Conservation (phyloP, 2,113 vertebrate species). For the Erpornis zantholeuca region DNA sequence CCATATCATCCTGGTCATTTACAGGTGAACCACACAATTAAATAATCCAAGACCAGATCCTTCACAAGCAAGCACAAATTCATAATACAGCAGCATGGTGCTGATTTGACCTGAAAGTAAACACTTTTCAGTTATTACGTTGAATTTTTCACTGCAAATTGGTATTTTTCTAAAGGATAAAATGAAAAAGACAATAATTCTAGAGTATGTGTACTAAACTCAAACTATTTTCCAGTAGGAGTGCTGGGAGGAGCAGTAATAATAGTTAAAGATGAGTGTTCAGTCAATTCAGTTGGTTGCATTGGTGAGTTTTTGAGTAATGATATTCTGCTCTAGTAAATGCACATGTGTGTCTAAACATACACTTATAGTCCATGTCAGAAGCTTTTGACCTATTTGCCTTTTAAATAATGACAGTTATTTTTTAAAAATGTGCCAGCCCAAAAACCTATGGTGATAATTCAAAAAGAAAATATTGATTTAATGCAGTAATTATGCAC, state of each 20-base stretch:
- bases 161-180: not conserved
- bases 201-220: not conserved
- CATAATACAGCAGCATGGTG: not conserved
- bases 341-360: not conserved
- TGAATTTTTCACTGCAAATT: not conserved
- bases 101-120: not conserved
- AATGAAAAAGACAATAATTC: not conserved
- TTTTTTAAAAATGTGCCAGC: not conserved
- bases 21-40: not conserved
- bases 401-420: not conserved
- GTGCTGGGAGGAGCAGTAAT: not conserved
- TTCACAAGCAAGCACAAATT: not conserved
- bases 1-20: not conserved
- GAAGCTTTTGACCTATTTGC: not conserved
- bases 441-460: fast-evolving
- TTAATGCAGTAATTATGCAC: not conserved
- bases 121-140: not conserved
- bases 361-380: not conserved
- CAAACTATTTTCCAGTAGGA: not conserved
- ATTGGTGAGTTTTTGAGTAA: not conserved
- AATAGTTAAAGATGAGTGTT: not conserved
- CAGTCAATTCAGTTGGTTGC: not conserved
- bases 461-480: not conserved
- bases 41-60: not conserved
- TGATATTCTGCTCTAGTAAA: not conserved